Evolutionary conservation across 2,797 vertebrate genomes (phyloP).

Genomic region (Catamblyrhynchus diadema): DNA sequence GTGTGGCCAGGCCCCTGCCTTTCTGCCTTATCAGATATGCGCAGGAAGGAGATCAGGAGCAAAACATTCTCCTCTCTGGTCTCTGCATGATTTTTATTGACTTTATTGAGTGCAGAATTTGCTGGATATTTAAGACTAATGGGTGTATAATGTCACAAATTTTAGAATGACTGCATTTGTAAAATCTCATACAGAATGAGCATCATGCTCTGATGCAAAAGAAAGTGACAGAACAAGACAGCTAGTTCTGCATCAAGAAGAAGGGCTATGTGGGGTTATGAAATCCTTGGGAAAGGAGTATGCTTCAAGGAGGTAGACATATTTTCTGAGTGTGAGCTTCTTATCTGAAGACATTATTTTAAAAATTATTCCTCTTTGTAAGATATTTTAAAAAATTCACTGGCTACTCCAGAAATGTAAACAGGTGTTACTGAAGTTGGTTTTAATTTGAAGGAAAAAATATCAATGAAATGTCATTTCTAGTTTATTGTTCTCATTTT

Average conservation of each 20-base stretch:
- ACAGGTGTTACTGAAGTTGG: background rate
- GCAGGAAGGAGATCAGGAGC: background rate
- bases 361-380: background rate
- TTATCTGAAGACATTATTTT: background rate
- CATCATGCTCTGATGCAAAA: background rate
- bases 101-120: background rate
- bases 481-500: background rate
- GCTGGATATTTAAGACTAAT: background rate
- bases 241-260: background rate
- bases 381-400: background rate
- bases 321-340: background rate
- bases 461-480: background rate
- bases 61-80: background rate
- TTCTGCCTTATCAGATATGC: rapidly evolving
- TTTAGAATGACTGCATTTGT: background rate
- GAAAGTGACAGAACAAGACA: background rate
- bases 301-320: background rate
- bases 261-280: background rate
- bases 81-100: background rate
- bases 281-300: background rate
- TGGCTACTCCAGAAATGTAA: background rate
- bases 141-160: background rate
- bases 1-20: background rate
- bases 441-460: slow-evolving; percentile 40
- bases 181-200: background rate